Evolutionary conservation across 1,140 invertebrate species (phyloP), one percentile per base, ranked within the genome.

Genomic region (Halictus rubicundus): DNA sequence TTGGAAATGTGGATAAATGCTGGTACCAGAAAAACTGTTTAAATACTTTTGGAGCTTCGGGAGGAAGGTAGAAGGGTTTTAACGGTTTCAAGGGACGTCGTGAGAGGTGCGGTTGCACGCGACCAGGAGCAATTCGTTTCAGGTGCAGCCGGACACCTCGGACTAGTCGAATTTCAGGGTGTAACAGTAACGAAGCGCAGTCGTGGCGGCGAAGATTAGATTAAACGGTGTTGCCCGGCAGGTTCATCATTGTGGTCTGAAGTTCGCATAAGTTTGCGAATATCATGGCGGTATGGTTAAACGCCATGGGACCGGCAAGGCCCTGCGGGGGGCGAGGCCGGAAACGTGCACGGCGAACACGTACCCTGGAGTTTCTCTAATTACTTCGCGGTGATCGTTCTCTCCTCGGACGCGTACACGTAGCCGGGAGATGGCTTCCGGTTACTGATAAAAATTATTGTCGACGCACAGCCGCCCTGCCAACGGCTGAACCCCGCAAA

Each of bases 201-300:
- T 5, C 68, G 14, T 54, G 63, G 63, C 27, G 46, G 76, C 52
- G 76, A 64, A 78, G 59, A 78, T 78, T 78, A 27, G 68, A 78
- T 78, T 78, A 78, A 78, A 71, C 76, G 59, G 46, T 27, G 54
- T 27, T 21, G 65, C 54, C 49, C 54, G 8, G 4, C 8, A 6
- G 60, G 46, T 64, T 78, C 68, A 25, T 64, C 76, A 64, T 78
- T 71, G 68, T 63, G 39, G 65, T 32, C 23, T 12, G n/a, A 32
- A 57, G 59, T 78, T 78, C 19, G 2, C n/a, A n/a, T 27, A 8
- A 71, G 68, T 78, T 78, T 42, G 23, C 68, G 68, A 71, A 71
- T 71, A 64, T 78, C 74, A 69, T 49, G 25, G n/a, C 60, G 71
- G 42, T 49, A 39, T 23, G 25, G 42, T 8, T 64, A 16, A 52